These are phyloP conservation scores for Crossocerus cetratus DNA, from an alignment of 2,888 invertebrate genomes.

Conservation along the genomic window DNA sequence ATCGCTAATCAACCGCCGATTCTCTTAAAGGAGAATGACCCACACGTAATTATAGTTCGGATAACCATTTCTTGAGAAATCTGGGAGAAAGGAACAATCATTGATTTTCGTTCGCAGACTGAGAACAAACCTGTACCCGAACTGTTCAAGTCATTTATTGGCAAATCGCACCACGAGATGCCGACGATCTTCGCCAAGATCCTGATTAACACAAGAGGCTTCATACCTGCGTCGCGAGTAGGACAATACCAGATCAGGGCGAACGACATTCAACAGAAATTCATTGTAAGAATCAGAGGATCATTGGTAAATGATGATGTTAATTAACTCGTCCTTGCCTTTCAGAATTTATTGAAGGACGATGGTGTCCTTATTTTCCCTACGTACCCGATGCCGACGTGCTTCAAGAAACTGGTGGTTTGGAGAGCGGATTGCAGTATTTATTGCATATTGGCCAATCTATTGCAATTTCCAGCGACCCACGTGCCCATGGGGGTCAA, in stretches of 20 bases:
- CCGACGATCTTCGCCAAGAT: conserved; percentile 71
- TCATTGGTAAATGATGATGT: no score
- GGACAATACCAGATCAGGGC: conserved; percentile 70
- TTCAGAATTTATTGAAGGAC: conserved; percentile 57
- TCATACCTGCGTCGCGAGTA: conserved; percentile 70
- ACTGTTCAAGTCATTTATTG: conserved; percentile 70
- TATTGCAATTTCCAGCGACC: conserved; percentile 86
- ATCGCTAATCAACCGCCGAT: not conserved
- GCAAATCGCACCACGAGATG: conserved; percentile 75
- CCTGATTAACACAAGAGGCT: conserved; percentile 72
- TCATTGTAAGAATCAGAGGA: conserved; percentile 51
- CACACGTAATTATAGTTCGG: not conserved
- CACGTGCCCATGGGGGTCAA: conserved; percentile 85
- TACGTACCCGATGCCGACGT: conserved; percentile 77
- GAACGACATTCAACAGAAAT: conserved; percentile 62
- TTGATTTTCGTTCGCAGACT: conserved; percentile 55
- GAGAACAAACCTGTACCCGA: conserved; percentile 65
- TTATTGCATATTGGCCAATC: conserved; percentile 84
- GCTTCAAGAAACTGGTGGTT: conserved; percentile 79
- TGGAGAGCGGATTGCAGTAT: conserved; percentile 80
- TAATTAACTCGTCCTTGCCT: not conserved
- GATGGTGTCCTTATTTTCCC: conserved; percentile 80
- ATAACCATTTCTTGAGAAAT: not conserved
- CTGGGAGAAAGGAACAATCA: not conserved
- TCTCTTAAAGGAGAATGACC: not conserved